phyloP scores from a whole-genome alignment of 1,140 invertebrate genomes.

The Zaprionus ghesquierei region DNA sequence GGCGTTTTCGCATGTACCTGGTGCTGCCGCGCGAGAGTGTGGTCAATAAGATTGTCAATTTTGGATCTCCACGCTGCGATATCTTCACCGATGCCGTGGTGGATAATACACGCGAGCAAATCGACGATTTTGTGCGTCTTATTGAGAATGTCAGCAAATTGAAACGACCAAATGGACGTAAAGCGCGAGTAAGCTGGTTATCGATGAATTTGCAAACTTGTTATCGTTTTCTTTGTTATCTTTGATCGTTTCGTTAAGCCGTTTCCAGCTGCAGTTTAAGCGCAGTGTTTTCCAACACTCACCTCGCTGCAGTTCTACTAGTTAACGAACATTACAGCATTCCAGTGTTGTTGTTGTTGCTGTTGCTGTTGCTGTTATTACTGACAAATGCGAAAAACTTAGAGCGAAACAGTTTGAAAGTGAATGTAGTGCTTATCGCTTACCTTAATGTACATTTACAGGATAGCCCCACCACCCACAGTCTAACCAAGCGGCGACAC shows the following conservation, averaged over 20 bases:
- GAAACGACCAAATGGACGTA: conserved; percentile 85
- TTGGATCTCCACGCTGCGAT: conserved; percentile 89
- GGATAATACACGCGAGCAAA: conserved; percentile 87
- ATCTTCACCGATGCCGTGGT: conserved; percentile 87
- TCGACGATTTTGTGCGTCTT: conserved; percentile 92
- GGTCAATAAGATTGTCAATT: conserved; percentile 88
- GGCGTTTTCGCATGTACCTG: conserved; percentile 95
- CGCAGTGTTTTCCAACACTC: conserved; percentile 18
- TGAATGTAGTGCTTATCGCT: conserved; percentile 44
- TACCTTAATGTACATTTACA: conserved; percentile 73
- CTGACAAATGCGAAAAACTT: background rate
- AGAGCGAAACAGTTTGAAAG: conserved; percentile 4
- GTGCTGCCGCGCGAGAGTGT: conserved; percentile 88
- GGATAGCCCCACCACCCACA: conserved; percentile 84
- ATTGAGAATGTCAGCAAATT: conserved; percentile 96
- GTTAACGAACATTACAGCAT: conserved; percentile 2
- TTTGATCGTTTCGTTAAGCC: conserved; percentile 16
- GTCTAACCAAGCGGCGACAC: conserved; percentile 88
- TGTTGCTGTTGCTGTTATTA: conserved; percentile 23
- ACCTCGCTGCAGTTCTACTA: background rate
- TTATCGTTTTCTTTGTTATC: conserved; percentile 5
- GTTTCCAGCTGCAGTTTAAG: conserved; percentile 34
- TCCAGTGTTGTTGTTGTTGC: background rate
- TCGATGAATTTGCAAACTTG: background rate
- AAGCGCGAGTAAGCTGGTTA: conserved; percentile 71